Evolutionary conservation across 2,888 invertebrate species (phyloP), one percentile per base, ranked within the genome.

Genomic region (Syrphus vitripennis): DNA sequence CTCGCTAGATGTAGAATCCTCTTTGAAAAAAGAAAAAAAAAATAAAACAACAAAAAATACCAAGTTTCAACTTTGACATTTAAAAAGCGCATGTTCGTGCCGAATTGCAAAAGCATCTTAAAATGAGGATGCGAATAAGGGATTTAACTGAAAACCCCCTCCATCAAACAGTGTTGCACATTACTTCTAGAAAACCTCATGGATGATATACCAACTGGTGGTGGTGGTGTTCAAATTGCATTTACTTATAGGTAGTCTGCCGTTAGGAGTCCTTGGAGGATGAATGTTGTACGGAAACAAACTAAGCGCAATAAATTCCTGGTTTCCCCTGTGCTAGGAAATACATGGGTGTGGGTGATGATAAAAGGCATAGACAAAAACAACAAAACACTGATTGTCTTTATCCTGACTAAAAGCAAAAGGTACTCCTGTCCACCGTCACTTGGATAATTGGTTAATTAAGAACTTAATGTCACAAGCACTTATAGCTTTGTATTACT

Each of bases 51-150:
- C 9, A 26, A 29, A 45, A 40, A 40, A 76, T 61, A 53, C 76
- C 84, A 81, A 81, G 84, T 77, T 84, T 84, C 81, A 84, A 84
- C 84, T 84, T 81, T 84, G 84, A 84, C 84, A 84, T 84, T 84
- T 84, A 69, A 59, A 77, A 37, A 19, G 81, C 84, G 84, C 84
- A 84, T 72, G 84, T 69, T 61, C 84, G 6, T 14, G 61, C 76
- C 29, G n/a, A 34, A 24, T 19, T 72, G 59, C 71, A 71, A 70
- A 67, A 19, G 12, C 7, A 1, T 12, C 48, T 10, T 4, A 53
- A 29, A 6, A 10, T 29, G 55, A 21, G 61, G 24, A 26, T 16
- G 26, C 3, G 12, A n/a, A 12, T n/a, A 29, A 29, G 34, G 19
- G 12, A 57, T 19, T 34, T 21, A 34, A 37, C 10, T 10, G 21